phyloP scores from a whole-genome alignment of 2,797 vertebrate species.

The Benthosema pterotum region DNA sequence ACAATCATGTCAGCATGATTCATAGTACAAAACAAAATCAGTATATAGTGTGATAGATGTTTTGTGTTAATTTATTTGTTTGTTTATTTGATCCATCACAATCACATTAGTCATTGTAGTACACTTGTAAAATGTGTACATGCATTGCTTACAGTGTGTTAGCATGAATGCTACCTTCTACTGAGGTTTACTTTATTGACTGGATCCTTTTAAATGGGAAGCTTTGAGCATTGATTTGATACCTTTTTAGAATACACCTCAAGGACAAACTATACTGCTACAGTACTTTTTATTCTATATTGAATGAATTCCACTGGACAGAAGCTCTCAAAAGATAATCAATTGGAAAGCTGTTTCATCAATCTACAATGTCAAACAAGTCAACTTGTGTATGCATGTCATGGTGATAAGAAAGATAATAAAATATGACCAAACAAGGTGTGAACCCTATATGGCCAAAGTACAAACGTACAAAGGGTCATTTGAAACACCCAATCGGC shows the following conservation, averaged over 20 bases:
- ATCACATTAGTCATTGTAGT: too few species aligned
- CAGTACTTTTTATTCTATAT: neutral
- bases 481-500: neutral
- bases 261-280: constrained; percentile 3
- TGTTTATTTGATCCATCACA: too few species aligned
- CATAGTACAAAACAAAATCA: too few species aligned
- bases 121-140: too few species aligned
- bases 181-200: too few species aligned
- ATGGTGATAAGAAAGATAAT: constrained; percentile 9
- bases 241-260: neutral
- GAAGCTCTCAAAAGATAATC: constrained; percentile 24
- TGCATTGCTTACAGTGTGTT: too few species aligned
- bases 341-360: constrained; percentile 8
- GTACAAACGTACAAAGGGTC: constrained; percentile 35
- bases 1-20: too few species aligned
- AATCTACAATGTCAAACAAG: constrained; percentile 22
- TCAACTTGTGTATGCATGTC: constrained; percentile 18
- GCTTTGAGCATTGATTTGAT: too few species aligned
- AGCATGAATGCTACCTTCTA: too few species aligned
- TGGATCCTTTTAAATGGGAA: too few species aligned
- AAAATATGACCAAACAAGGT: constrained; percentile 29
- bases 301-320: constrained; percentile 15
- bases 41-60: too few species aligned
- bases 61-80: too few species aligned
- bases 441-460: constrained; percentile 25